Evolutionary conservation across 1,140 invertebrate genomes (phyloP), one percentile per base, ranked within the genome.

Genomic region (Drosophila tropicalis): DNA sequence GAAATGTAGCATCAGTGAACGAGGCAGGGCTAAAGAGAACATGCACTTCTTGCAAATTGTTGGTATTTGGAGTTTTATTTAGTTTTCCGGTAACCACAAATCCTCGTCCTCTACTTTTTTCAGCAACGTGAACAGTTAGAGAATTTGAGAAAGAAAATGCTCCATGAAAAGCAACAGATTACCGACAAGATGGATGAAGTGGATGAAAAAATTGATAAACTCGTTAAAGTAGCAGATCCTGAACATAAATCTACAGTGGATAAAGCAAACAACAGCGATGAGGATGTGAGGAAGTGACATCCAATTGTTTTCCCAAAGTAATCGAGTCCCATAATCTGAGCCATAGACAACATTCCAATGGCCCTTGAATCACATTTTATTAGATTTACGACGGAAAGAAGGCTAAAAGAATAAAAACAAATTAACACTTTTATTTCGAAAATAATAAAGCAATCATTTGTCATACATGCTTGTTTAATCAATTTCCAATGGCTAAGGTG

Each of bases 51-150:
- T 87, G 0, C 83, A 89, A 62, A 41, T 63, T 73, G 84, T 87
- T 39, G 1, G 76, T 7, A 3, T 19, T 39, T 17, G 9, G 1
- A 32, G 5, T 17, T 56, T 13, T 56, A 15, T 15, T 40, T 17
- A 10, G 3, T 7, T 19, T 22, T 25, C 15, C 12, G 12, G 10
- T 39, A 39, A 36, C 34, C 10, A 10, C 34, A 29, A 36, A 39
- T 39, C 36, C 36, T 39, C 3, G 12, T 13, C 19, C 13, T 6
- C 1, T 12, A n/a, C n/a, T 36, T 13, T 57, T 39, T 47, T 10
- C 36, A 86, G 83, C 83, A 87, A 87, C 34, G 83, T 9, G 76
- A 87, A 22, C 76, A 89, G 12, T 29, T 87, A 0, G 79, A 71
- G 25, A 3, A 65, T 0, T 17, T 87, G 51, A 76, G 83, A 0